Conservation (phyloP, 2,113 vertebrate genomes). For the Menura novaehollandiae region DNA sequence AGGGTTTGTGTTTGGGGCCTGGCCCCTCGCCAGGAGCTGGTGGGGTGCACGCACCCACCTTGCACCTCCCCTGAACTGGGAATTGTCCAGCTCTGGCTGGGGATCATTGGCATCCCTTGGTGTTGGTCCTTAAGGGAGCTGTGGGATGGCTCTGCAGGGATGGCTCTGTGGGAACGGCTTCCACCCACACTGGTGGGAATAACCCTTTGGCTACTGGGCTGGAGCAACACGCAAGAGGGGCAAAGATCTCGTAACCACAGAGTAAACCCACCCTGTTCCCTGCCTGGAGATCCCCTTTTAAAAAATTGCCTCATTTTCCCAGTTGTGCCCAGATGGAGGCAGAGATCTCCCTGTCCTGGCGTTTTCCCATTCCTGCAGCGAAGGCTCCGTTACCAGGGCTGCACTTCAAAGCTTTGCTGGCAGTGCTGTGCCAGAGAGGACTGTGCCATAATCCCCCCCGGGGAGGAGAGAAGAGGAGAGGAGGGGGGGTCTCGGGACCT, state of each 20-base stretch:
- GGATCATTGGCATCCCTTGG: background rate
- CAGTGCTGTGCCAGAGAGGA: background rate
- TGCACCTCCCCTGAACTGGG: background rate
- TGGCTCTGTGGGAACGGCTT: background rate
- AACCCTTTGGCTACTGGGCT: background rate
- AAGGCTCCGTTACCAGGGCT: constrained; percentile 7
- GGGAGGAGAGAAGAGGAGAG: background rate
- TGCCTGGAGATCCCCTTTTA: accelerated
- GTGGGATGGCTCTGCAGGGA: background rate
- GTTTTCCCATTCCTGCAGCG: background rate
- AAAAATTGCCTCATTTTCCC: accelerated
- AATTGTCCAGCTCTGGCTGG: background rate
- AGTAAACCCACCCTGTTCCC: background rate
- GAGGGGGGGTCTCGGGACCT: background rate
- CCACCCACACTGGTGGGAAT: background rate
- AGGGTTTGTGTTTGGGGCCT: background rate
- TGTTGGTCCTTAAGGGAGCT: background rate
- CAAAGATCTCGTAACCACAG: background rate
- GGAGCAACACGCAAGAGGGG: background rate
- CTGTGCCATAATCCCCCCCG: background rate
- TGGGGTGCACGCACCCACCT: background rate
- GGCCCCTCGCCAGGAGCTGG: background rate
- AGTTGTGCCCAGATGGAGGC: background rate
- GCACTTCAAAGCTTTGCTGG: background rate
- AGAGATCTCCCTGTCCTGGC: background rate